A percentile compares a stretch with the other conserved stretches of the same genome.
phyloP scores from a whole-genome alignment of 2,113 vertebrate genomes.

The Eulacestoma nigropectus region DNA sequence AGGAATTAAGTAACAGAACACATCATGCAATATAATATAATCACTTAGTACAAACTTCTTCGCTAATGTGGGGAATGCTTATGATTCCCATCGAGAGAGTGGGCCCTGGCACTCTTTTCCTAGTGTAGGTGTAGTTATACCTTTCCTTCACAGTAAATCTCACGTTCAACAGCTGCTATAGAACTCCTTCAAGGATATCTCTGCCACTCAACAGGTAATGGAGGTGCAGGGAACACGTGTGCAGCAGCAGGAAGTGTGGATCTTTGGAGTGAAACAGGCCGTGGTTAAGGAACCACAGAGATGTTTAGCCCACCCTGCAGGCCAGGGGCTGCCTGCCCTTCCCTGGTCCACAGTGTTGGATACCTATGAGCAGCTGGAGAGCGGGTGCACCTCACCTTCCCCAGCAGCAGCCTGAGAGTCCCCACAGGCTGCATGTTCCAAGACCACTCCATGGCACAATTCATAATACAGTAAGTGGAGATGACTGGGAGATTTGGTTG shows the following conservation, averaged over 20 bases:
- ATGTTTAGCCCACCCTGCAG: not conserved
- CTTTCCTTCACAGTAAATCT: not conserved
- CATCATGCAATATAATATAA: not conserved
- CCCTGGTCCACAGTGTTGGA: fast-evolving
- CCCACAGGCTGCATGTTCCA: not conserved
- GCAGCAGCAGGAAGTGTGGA: not conserved
- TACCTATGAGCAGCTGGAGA: not conserved
- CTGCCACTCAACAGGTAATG: not conserved
- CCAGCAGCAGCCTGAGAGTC: not conserved
- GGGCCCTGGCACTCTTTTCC: not conserved
- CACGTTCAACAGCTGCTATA: not conserved
- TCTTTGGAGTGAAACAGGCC: not conserved
- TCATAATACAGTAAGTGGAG: not conserved
- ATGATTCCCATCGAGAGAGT: not conserved
- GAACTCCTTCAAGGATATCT: not conserved
- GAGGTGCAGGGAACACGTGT: not conserved
- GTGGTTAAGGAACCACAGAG: not conserved
- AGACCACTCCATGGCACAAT: not conserved
- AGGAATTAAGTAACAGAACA: not conserved
- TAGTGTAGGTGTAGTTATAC: not conserved
- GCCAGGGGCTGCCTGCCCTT: not conserved
- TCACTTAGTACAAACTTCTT: not conserved
- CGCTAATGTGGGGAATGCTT: not conserved
- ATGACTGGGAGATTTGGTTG: not conserved
- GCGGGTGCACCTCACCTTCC: fast-evolving